Conservation (phyloP, 2,797 vertebrate genomes). For the Falco biarmicus region DNA sequence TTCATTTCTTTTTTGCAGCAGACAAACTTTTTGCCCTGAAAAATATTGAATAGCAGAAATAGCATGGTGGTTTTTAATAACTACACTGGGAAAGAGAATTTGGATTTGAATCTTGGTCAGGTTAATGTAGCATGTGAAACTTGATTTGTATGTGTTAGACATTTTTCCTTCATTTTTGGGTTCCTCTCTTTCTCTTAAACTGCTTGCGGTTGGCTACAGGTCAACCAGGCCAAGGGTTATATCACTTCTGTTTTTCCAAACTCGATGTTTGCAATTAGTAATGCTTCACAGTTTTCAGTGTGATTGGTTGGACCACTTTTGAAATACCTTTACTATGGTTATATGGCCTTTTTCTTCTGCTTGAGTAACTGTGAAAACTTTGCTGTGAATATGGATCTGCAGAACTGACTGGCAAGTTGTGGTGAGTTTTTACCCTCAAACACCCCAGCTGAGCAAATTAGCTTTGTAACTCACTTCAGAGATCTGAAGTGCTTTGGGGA, state of each 20-base stretch:
- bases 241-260: background rate
- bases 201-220: background rate
- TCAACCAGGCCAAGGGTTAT: background rate
- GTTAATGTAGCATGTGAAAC: background rate
- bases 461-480: constrained; percentile 40
- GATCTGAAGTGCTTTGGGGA: constrained; percentile 18
- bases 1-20: background rate
- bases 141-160: background rate
- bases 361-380: background rate
- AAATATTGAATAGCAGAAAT: background rate
- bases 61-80: fast-evolving
- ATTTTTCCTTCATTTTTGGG: background rate
- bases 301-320: background rate
- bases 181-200: background rate
- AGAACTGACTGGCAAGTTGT: background rate
- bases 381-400: background rate
- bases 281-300: background rate
- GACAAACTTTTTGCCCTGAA: background rate
- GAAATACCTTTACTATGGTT: background rate
- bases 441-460: background rate
- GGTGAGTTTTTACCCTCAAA: background rate
- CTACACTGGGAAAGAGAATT: background rate
- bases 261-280: background rate
- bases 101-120: background rate
- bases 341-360: background rate